Evolutionary conservation across 2,888 invertebrate genomes (phyloP), one percentile per base, ranked within the genome.

Genomic region (Apantesis nais): DNA sequence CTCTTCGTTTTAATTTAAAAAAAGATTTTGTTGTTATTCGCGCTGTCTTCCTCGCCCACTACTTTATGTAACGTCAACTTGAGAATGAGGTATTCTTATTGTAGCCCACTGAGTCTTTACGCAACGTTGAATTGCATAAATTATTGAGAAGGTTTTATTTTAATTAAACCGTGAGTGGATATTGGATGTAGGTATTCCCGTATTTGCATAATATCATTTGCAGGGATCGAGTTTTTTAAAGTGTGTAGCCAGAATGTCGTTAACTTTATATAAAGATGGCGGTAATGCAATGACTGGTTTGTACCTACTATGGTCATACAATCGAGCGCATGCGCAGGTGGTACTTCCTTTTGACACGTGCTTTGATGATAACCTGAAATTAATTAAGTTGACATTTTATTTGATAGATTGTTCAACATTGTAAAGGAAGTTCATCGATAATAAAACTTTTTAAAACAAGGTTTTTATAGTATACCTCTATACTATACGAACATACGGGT

Each of bases 1-100:
- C 93, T 93, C 90, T 88, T 87, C 86, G 88, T 81, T 90, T 94
- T 91, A 91, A 93, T 92, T 92, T 90, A 89, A 92, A 93, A 93
- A 92, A 92, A 89, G 85, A 87, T 86, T 90, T 86, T 85, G 86
- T 90, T 92, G 92, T 92, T 90, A 89, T 91, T 89, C 83, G 83
- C 86, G 83, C 86, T 88, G 92, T 93, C 91, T 88, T 87, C 86
- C 84, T 92, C 90, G 90, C 92, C 93, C 92, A 92, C 92, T 88
- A 92, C 89, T 94, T 94, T 94, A 94, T 94, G 93, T 93, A 94
- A 94, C 92, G 90, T 93, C 91, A 92, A 92, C 90, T 92, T 92
- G 85, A 90, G 93, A 93, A 92, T 91, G 91, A 92, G 89, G 92
- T 92, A 93, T 93, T 92, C 90, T 92, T 91, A 91, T 92, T 92